Evolutionary conservation across 2,113 vertebrate genomes (phyloP), one percentile per base, ranked within the genome.

Genomic region (Daboia siamensis): DNA sequence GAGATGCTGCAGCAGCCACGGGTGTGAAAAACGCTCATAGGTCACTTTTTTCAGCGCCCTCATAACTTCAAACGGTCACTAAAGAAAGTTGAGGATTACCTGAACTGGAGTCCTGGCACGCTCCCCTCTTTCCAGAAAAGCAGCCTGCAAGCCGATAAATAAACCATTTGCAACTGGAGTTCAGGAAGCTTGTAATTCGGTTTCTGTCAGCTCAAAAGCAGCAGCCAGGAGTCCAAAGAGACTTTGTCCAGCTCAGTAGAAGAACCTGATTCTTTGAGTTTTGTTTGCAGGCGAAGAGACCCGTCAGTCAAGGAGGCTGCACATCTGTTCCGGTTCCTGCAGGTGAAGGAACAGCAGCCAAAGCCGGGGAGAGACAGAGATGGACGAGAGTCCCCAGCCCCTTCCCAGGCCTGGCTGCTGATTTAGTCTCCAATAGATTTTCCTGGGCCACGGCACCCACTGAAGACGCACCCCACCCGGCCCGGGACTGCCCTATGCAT

Each of bases 311-410:
- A 97, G 92, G 94, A 97, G 96, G 96, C 97, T 97, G 94, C 96
- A 98, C 98, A 98, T 99, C 98, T 99, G 98, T 96, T 97, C 96
- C 96, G 97, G 95, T 97, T 98, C 97, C 98, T 97, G 95, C 95
- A 69, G 89, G 91, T 92, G 86, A 96, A 96, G 96, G 95, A 95
- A 97, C 95, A 93, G 94, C n/a, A 7, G 96, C 96, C 96, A 96
- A 96, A 97, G 96, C 11, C 12, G 5, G 48, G 48, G 95, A 95
- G 94, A 96, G 98, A 99, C 98, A 98, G 98, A 98, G 99, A 99
- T 99, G 97, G 98, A 99, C 98, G 97, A 96, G 96, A 98, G 98
- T 99, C 98, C 98, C 90, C 96, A 97, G 98, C 97, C 97, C 97
- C 97, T 97, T 96, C 97, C 95, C 95, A 96, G 95, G 93, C 96